Percentiles rank a stretch among this genome's conserved stretches.
Conservation (phyloP, 2,113 vertebrate genomes). For the Etia nguti region DNA sequence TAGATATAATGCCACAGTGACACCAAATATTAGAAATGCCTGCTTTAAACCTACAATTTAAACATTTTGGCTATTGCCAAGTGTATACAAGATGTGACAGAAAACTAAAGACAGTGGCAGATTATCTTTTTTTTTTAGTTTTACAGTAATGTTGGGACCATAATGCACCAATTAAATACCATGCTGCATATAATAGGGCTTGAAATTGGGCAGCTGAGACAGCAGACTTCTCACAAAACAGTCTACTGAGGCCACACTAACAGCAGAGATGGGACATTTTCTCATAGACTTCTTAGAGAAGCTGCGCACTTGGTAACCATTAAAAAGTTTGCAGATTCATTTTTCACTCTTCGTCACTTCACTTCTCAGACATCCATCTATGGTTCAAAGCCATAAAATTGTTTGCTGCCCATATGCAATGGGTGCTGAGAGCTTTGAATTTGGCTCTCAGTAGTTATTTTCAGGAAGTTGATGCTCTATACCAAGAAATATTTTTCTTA, state of each 20-base stretch:
- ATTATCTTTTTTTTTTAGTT: background rate
- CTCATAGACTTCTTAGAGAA: background rate
- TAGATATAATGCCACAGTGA: background rate
- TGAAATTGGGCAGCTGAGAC: background rate
- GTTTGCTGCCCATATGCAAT: background rate
- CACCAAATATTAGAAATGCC: background rate
- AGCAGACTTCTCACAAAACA: background rate
- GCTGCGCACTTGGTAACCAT: background rate
- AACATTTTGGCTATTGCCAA: background rate
- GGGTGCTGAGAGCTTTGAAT: accelerated
- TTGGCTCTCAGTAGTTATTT: background rate
- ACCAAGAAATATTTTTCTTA: background rate
- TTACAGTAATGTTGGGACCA: background rate
- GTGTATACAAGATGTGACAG: background rate
- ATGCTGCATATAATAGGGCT: background rate
- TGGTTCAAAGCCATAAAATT: background rate
- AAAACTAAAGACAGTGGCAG: background rate
- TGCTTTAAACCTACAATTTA: background rate
- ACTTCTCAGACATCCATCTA: background rate
- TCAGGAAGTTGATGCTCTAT: background rate
- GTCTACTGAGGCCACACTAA: background rate
- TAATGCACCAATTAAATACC: background rate
- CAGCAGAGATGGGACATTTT: background rate
- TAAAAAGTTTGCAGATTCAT: background rate
- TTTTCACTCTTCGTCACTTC: background rate